A percentile compares a stretch with the other conserved stretches of the same genome.
Evolutionary conservation across 2,113 vertebrate species (phyloP).

Genomic region (Aegithalos caudatus): DNA sequence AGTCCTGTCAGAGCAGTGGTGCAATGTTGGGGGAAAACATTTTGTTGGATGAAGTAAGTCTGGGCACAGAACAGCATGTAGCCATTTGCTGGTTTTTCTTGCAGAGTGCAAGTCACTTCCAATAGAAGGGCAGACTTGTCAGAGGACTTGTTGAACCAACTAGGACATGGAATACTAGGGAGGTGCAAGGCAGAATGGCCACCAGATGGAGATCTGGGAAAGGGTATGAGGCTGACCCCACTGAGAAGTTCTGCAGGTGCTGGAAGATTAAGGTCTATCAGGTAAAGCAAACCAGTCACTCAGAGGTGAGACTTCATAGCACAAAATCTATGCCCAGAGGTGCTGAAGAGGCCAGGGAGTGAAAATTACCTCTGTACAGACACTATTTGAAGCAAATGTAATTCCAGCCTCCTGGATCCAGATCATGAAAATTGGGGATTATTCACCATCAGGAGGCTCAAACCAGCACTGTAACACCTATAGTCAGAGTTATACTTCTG

Average conservation of each 20-base stretch:
- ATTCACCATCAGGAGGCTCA: neutral
- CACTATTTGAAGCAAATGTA: neutral
- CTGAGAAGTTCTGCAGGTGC: accelerated
- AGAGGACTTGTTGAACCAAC: neutral
- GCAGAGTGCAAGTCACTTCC: neutral
- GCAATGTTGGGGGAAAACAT: neutral
- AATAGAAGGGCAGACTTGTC: neutral
- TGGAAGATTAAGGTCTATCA: neutral
- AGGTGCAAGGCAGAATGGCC: neutral
- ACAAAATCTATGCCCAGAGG: neutral
- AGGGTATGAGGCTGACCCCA: neutral
- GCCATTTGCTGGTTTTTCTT: neutral
- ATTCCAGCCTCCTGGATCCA: neutral
- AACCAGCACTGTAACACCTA: neutral
- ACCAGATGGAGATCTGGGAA: conserved; percentile 59
- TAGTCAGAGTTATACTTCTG: neutral
- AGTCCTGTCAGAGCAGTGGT: neutral
- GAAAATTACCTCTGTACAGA: neutral
- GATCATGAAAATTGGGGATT: neutral
- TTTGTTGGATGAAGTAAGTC: neutral
- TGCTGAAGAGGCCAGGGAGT: neutral
- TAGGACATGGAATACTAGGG: accelerated
- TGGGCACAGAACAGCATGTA: neutral
- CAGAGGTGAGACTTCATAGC: neutral
- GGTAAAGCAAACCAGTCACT: neutral